These are phyloP conservation scores for Machaerirhynchus nigripectus DNA, from an alignment of 2,113 vertebrate species.

Conservation along the genomic window DNA sequence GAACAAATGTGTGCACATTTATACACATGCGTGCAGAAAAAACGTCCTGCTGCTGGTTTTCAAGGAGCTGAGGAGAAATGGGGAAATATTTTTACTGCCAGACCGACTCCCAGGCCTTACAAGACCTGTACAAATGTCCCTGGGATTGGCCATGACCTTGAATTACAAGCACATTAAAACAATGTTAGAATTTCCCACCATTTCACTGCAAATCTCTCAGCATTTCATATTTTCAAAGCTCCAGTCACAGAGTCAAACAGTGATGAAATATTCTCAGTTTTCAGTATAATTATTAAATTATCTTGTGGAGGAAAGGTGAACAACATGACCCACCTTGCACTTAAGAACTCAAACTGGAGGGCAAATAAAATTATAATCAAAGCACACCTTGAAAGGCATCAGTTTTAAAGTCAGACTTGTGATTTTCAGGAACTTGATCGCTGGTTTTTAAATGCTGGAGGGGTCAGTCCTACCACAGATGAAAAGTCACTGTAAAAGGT, in stretches of 20 bases:
- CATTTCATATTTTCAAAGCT: background rate
- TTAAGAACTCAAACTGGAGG: background rate
- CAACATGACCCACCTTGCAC: background rate
- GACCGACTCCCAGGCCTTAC: background rate
- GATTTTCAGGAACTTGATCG: background rate
- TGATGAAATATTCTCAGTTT: background rate
- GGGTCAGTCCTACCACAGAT: background rate
- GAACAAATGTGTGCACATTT: background rate
- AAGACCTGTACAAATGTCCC: rapidly evolving
- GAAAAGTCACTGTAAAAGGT: background rate
- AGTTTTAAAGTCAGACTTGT: background rate
- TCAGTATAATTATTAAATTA: background rate
- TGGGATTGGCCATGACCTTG: background rate
- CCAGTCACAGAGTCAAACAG: background rate
- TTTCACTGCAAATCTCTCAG: background rate
- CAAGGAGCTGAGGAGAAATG: background rate
- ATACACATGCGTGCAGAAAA: rapidly evolving
- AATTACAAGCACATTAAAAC: background rate
- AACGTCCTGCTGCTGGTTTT: background rate
- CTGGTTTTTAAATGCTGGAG: background rate
- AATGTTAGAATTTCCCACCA: background rate
- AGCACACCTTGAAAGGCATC: background rate
- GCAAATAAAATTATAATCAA: background rate
- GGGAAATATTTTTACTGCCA: background rate
- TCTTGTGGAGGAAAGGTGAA: background rate